These are phyloP conservation scores for Irena cyanogastra DNA, from an alignment of 2,113 vertebrate genomes.

Conservation along the genomic window DNA sequence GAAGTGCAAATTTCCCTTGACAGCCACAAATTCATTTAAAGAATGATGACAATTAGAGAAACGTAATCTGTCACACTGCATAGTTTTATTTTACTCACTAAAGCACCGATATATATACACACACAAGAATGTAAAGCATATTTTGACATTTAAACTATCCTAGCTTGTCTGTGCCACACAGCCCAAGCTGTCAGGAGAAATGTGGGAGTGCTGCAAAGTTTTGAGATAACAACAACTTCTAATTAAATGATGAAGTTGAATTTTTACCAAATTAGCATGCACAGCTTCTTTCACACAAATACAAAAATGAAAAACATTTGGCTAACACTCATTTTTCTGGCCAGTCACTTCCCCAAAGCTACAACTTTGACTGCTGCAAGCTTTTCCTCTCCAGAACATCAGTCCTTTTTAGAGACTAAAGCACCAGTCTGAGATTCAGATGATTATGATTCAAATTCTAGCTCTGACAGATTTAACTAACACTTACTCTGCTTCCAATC, in stretches of 20 bases:
- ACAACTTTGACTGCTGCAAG: not conserved
- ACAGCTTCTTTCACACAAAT: constrained; percentile 1
- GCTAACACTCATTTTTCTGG: not conserved
- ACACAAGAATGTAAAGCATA: constrained; percentile 32
- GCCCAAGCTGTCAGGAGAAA: constrained; percentile 36
- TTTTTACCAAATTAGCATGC: not conserved
- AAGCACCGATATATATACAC: not conserved
- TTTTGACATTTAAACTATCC: constrained; percentile 52
- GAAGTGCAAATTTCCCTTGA: constrained; percentile 4
- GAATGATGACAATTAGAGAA: constrained; percentile 27
- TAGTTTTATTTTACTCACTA: constrained; percentile 20
- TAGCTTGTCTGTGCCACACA: constrained; percentile 5
- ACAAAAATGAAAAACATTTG: not conserved
- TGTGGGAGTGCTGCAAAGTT: constrained; percentile 29
- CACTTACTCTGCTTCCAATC: not conserved
- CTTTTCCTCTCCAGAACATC: not conserved
- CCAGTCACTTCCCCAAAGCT: not conserved
- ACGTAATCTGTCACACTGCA: not conserved
- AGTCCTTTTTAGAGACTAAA: not conserved
- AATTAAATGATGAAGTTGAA: not conserved
- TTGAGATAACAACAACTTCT: constrained; percentile 40
- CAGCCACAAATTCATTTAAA: constrained; percentile 2
- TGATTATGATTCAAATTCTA: not conserved
- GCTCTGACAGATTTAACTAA: not conserved
- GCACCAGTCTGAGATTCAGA: not conserved